Conservation (phyloP, 2,888 invertebrate species). For the Eristalinus sepulchralis region DNA sequence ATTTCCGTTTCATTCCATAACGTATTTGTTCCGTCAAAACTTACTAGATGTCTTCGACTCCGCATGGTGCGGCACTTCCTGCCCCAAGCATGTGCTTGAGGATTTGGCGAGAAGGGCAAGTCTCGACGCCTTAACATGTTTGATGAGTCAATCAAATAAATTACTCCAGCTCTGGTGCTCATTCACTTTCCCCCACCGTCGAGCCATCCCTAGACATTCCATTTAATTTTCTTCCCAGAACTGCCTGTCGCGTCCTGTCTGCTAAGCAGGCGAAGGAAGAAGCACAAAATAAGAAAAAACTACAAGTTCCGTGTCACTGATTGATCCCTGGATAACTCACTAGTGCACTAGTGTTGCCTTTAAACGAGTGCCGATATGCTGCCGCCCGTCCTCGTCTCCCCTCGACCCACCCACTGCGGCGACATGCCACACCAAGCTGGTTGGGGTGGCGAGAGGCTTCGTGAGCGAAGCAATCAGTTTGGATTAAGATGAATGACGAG, state of each 20-base stretch:
- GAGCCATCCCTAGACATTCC: constrained; percentile 43
- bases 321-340: constrained; percentile 59
- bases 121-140: constrained; percentile 32
- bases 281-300: constrained; percentile 19
- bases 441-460: neutral
- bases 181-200: neutral
- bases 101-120: neutral
- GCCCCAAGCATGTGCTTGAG: constrained; percentile 24
- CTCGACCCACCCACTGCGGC: constrained; percentile 13
- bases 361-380: constrained; percentile 38
- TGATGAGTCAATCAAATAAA: constrained; percentile 66
- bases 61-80: constrained; percentile 10
- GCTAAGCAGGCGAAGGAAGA: neutral
- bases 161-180: constrained; percentile 21
- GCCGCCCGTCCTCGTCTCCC: constrained; percentile 28
- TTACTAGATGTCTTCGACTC: neutral
- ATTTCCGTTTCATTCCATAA: constrained; percentile 44
- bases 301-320: constrained; percentile 54
- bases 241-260: constrained; percentile 3
- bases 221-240: constrained; percentile 58
- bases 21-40: constrained; percentile 38
- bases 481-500: constrained; percentile 70
- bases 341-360: constrained; percentile 44
- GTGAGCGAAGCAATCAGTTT: constrained; percentile 64
- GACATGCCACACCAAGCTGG: neutral